phyloP scores from a whole-genome alignment of 1,140 invertebrate species.

The Metopolophium dirhodum region DNA sequence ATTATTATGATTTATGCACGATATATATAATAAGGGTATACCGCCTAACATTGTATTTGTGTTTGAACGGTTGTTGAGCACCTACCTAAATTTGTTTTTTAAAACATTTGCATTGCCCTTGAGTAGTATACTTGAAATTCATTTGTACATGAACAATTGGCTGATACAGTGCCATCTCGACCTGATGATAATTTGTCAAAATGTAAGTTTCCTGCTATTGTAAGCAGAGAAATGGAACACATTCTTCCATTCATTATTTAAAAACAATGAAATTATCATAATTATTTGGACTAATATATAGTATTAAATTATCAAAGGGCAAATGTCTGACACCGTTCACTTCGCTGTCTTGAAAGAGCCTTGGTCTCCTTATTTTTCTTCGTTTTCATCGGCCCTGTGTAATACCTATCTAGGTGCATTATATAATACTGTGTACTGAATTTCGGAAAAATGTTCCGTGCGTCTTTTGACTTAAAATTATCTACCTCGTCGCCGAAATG shows the following conservation, averaged over 20 bases:
- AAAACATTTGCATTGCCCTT: background rate
- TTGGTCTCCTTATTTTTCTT: constrained; percentile 32
- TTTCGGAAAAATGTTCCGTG: background rate
- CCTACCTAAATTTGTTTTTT: background rate
- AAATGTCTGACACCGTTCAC: constrained; percentile 3
- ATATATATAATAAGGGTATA: background rate
- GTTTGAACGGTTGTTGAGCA: background rate
- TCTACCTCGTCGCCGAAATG: background rate
- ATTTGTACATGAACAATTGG: background rate
- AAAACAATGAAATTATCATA: constrained; percentile 50
- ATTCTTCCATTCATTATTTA: constrained; percentile 19
- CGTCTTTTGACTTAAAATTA: background rate
- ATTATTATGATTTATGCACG: background rate
- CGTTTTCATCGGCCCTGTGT: background rate
- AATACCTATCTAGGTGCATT: background rate
- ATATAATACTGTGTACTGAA: background rate
- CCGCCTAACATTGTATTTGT: background rate
- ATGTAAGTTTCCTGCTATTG: constrained; percentile 43
- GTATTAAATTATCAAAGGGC: constrained; percentile 45
- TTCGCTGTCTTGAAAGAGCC: constrained; percentile 33
- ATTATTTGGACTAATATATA: background rate
- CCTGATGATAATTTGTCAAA: constrained; percentile 42
- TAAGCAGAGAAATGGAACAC: constrained; percentile 14
- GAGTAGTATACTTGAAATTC: constrained; percentile 16
- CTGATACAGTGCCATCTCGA: constrained; percentile 2